Conservation (phyloP, 2,888 invertebrate genomes). For the Microchrysa polita region DNA sequence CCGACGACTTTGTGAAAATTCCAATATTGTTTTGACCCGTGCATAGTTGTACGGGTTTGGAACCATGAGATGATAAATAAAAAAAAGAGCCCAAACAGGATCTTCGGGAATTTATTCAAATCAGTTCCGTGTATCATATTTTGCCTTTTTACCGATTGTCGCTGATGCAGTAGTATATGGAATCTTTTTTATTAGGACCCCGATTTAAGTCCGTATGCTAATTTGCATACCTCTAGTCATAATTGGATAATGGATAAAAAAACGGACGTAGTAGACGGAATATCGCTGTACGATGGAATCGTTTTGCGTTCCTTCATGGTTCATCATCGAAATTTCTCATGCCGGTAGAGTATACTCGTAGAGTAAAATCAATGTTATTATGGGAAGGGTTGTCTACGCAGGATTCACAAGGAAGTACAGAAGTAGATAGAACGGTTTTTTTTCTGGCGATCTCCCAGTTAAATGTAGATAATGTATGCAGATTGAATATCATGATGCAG, state of each 20-base stretch:
- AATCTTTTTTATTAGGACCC: neutral
- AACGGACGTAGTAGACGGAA: constrained; percentile 11
- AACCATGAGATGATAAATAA: neutral
- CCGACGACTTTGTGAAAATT: too few relatives aligned
- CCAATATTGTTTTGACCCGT: too few relatives aligned
- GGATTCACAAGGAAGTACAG: constrained; percentile 1
- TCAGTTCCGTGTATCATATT: constrained; percentile 48
- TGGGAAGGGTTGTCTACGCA: constrained; percentile 13
- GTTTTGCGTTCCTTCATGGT: neutral
- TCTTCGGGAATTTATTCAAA: constrained; percentile 43
- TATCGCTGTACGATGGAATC: constrained; percentile 10
- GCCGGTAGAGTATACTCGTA: neutral
- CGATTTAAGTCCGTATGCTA: constrained; percentile 22
- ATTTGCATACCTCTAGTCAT: constrained; percentile 48
- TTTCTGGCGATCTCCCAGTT: neutral
- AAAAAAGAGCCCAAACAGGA: constrained; percentile 14
- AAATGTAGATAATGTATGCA: constrained; percentile 44
- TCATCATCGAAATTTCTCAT: constrained; percentile 38
- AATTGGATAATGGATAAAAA: constrained; percentile 44
- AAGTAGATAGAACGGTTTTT: constrained; percentile 2
- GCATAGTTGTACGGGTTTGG: too few relatives aligned
- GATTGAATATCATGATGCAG: constrained; percentile 47
- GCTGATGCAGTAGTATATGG: constrained; percentile 20
- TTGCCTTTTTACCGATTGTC: constrained; percentile 40
- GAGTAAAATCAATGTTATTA: neutral